Percentiles rank a stretch among this genome's conserved stretches.
Evolutionary conservation across 2,113 vertebrate genomes (phyloP).

Genomic region (Kryptolebias marmoratus): DNA sequence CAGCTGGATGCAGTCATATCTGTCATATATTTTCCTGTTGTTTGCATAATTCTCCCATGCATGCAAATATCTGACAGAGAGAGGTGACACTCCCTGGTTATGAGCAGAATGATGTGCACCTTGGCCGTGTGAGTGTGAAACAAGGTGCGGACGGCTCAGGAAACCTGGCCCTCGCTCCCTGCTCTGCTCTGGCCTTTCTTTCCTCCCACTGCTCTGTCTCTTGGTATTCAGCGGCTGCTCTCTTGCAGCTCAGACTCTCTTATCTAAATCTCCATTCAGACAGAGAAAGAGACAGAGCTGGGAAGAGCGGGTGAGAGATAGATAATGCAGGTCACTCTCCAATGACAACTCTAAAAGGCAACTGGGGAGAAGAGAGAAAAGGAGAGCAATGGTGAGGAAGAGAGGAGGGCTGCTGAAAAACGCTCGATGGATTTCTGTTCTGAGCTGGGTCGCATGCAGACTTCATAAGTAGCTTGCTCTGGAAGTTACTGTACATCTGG

Average conservation of each 20-base stretch:
- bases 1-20: constrained; percentile 1
- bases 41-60: constrained; percentile 8
- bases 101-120: neutral
- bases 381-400: constrained; percentile 5
- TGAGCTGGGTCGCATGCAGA: constrained; percentile 47
- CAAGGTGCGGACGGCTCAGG: constrained; percentile 41
- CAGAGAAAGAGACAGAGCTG: constrained; percentile 58
- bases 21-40: neutral
- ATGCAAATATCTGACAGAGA: constrained; percentile 15
- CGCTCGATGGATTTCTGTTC: constrained; percentile 40
- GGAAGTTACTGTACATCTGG: constrained; percentile 59
- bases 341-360: constrained; percentile 76
- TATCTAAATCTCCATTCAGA: constrained; percentile 78
- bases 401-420: constrained; percentile 23
- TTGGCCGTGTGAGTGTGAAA: constrained; percentile 38
- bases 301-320: constrained; percentile 55
- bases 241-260: constrained; percentile 70
- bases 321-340: constrained; percentile 79
- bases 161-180: constrained; percentile 31
- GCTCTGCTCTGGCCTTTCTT: constrained; percentile 18
- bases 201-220: constrained; percentile 36
- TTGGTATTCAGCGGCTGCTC: constrained; percentile 67
- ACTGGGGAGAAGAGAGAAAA: constrained; percentile 53
- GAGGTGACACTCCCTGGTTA: neutral
- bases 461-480: constrained; percentile 58